Conservation (phyloP, 2,888 invertebrate species). For the Himalopsyche tibetana region DNA sequence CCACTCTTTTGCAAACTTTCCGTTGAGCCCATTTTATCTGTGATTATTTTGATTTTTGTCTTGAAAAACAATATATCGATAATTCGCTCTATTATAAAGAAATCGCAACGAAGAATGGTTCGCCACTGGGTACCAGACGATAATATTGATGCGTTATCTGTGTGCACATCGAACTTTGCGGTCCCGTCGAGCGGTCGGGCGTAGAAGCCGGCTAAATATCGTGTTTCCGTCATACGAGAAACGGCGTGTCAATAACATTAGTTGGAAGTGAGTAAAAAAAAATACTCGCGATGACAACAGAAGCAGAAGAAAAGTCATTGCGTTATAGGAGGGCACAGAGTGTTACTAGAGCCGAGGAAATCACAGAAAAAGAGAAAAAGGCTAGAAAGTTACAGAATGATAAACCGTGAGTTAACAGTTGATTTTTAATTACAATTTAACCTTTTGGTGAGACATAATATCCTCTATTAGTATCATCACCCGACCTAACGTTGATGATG, state of each 20-base stretch:
- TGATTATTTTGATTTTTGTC: too few relatives aligned
- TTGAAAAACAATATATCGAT: too few relatives aligned
- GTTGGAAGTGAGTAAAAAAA: not conserved
- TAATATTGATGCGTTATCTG: slow-evolving; percentile 38
- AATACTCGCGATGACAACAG: slow-evolving; percentile 57
- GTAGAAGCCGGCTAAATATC: slow-evolving; percentile 32
- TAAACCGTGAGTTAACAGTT: slow-evolving; percentile 86
- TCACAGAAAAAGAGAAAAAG: slow-evolving; percentile 87
- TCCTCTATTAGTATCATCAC: too few relatives aligned
- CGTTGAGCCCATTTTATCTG: too few relatives aligned
- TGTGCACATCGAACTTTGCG: slow-evolving; percentile 39
- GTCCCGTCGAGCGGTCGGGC: slow-evolving; percentile 6
- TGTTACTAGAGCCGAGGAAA: slow-evolving; percentile 92
- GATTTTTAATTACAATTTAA: not conserved
- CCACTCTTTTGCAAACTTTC: too few relatives aligned
- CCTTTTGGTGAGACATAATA: not conserved
- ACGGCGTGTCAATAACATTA: slow-evolving; percentile 27
- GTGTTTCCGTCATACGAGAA: not conserved
- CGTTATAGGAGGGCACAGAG: slow-evolving; percentile 88
- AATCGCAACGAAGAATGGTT: not conserved
- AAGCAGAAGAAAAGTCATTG: slow-evolving; percentile 75
- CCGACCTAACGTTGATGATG: not conserved
- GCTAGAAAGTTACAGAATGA: slow-evolving; percentile 88
- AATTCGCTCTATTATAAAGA: too few relatives aligned
- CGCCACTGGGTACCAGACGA: slow-evolving; percentile 16